Conservation (phyloP, 2,888 invertebrate genomes). For the Cremastinae sp. region DNA sequence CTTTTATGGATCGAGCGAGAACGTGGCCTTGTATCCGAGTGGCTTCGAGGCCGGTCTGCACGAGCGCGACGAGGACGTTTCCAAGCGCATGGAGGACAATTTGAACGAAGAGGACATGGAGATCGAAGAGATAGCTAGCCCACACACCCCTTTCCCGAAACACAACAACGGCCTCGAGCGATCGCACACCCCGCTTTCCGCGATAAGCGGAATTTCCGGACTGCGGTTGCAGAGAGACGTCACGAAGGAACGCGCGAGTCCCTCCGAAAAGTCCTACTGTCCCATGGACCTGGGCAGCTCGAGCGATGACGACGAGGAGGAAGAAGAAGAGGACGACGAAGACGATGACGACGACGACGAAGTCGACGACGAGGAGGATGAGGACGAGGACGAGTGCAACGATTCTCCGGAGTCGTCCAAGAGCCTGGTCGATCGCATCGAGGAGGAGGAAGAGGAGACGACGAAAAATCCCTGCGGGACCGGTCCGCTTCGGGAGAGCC, state of each 20-base stretch:
- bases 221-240: conserved; percentile 74
- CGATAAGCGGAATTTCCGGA: conserved; percentile 72
- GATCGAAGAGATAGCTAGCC: conserved; percentile 73
- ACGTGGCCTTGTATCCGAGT: conserved; percentile 71
- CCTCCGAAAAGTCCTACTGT: conserved; percentile 71
- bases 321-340: conserved; percentile 69
- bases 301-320: conserved; percentile 51
- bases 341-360: conserved; percentile 59
- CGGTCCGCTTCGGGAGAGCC: neutral
- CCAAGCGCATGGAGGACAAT: conserved; percentile 74
- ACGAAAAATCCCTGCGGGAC: conserved; percentile 50
- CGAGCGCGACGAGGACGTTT: conserved; percentile 72
- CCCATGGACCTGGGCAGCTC: conserved; percentile 71
- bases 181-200: conserved; percentile 74
- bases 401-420: conserved; percentile 66
- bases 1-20: conserved; percentile 74
- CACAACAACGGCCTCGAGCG: conserved; percentile 66
- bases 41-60: conserved; percentile 72
- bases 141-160: conserved; percentile 71
- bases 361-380: conserved; percentile 65
- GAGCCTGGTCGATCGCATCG: conserved; percentile 69
- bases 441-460: too few relatives aligned
- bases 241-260: conserved; percentile 79
- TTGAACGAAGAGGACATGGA: conserved; percentile 78
- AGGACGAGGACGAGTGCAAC: conserved; percentile 67